Evolutionary conservation across 2,113 vertebrate species (phyloP), one percentile per base, ranked within the genome.

Genomic region (Talpa occidentalis): DNA sequence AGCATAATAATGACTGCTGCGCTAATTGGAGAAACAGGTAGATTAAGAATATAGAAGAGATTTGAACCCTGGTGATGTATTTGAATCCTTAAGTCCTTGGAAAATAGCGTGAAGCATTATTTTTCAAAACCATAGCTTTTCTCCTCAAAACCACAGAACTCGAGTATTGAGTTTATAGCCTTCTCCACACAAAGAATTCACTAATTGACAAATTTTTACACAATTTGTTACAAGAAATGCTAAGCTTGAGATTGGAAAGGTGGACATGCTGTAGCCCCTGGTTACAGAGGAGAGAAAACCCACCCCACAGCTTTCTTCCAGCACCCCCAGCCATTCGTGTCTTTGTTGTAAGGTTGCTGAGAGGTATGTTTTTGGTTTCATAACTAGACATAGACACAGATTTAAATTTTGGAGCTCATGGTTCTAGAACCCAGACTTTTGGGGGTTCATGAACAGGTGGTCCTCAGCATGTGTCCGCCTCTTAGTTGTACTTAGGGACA

Each of bases 11-110:
- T 76, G 83, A 93, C 76, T 66, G 56, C n/a, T 74, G 24, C 72
- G 90, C 82, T 95, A 96, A 91, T 97, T 92, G 86, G 92, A 96
- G 91, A 91, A 88, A n/a, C 10, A 82, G 76, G 64, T 90, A 70
- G 90, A 81, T 92, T 88, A 92, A 88, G 80, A 47, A 40, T 81
- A 67, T 56, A 74, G 85, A 21, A 93, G 90, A 78, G 83, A 90
- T 81, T 85, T 96, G 80, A 89, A 83, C 37, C 47, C 15, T 30
- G 74, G 44, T 40, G 52, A 40, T 26, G 5, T 32, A 64, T 88
- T n/a, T 83, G 37, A 89, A 94, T 91, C 10, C 44, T 72, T 93
- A 92, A 88, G 37, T 94, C 80, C 93, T 80, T 77, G 42, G 76
- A 94, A 91, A 94, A 81, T 64, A 47, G 17, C 73, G 3, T 54